Percentiles rank a stretch among this genome's conserved stretches.
Evolutionary conservation across 2,113 vertebrate species (phyloP).

Genomic region (Poecilia latipinna): DNA sequence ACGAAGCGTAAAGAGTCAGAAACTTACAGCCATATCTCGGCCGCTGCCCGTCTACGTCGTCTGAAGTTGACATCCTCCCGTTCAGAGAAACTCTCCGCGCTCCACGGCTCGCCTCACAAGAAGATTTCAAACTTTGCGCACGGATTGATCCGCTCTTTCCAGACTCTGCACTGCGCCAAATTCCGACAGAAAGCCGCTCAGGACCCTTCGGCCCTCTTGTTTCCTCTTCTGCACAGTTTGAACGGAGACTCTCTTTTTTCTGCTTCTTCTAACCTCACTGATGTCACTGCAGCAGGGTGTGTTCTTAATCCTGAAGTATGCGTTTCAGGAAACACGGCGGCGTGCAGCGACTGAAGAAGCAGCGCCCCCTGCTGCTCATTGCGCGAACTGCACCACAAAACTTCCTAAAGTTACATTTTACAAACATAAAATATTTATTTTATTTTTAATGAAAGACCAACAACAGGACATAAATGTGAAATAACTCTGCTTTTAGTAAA

Average conservation of each 20-base stretch:
- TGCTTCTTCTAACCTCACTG: constrained; percentile 71
- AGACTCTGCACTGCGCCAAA: constrained; percentile 5
- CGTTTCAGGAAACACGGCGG: constrained; percentile 74
- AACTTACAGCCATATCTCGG: constrained; percentile 84
- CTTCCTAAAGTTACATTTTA: no score
- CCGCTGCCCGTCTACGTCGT: constrained; percentile 80
- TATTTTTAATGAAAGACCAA: no score
- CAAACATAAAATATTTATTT: no score
- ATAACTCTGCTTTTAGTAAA: no score
- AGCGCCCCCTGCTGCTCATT: constrained; percentile 65
- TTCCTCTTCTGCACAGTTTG: constrained; percentile 52
- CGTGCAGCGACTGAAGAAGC: constrained; percentile 6
- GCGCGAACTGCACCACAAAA: background rate
- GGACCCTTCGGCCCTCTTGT: constrained; percentile 68
- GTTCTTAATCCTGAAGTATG: constrained; percentile 77
- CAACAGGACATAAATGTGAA: no score
- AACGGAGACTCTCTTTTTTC: constrained; percentile 46
- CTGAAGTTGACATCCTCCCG: constrained; percentile 80
- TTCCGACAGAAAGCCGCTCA: constrained; percentile 18
- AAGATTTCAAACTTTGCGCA: constrained; percentile 13
- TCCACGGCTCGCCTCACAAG: constrained; percentile 12
- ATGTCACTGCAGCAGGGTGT: constrained; percentile 80
- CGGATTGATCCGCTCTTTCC: background rate
- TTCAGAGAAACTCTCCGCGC: constrained; percentile 46
- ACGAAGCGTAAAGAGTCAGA: background rate